Percentiles rank a stretch among this genome's conserved stretches.
These are phyloP conservation scores for Ceratothoa steindachneri DNA, from an alignment of 2,888 invertebrate species.

Conservation along the genomic window DNA sequence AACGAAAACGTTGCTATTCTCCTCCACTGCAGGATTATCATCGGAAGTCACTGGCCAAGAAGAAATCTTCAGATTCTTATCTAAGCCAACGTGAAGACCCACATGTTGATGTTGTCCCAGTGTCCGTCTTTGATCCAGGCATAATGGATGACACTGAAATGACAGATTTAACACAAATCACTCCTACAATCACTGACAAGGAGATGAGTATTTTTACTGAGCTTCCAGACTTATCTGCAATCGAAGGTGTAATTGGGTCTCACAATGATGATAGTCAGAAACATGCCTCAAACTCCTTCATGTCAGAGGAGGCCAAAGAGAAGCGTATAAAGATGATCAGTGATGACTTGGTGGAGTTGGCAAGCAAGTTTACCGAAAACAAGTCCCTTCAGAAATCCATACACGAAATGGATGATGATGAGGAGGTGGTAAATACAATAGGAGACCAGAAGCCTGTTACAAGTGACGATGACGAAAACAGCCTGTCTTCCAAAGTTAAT, in stretches of 20 bases:
- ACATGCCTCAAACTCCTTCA: background rate
- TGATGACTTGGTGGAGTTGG: background rate
- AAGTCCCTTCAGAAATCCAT: background rate
- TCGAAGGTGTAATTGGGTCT: conserved; percentile 28
- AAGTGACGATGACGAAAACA: conserved; percentile 7
- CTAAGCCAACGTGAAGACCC: background rate
- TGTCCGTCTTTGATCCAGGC: conserved; percentile 24
- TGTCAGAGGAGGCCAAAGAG: background rate
- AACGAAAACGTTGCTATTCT: background rate
- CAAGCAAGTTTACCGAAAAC: background rate
- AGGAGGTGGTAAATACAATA: background rate
- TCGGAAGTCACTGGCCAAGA: background rate
- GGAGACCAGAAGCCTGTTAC: too few relatives aligned
- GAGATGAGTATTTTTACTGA: conserved; percentile 28
- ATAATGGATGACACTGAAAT: conserved; percentile 24
- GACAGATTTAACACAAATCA: conserved; percentile 39
- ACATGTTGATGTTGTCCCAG: background rate
- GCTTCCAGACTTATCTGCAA: conserved; percentile 29
- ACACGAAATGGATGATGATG: background rate
- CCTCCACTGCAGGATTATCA: background rate
- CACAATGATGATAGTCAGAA: background rate
- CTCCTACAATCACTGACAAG: conserved; percentile 31
- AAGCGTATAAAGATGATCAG: conserved; percentile 2
- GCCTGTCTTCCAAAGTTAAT: conserved; percentile 1
- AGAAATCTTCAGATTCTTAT: background rate